phyloP scores from a whole-genome alignment of 2,113 vertebrate genomes.

The Oceanites oceanicus region DNA sequence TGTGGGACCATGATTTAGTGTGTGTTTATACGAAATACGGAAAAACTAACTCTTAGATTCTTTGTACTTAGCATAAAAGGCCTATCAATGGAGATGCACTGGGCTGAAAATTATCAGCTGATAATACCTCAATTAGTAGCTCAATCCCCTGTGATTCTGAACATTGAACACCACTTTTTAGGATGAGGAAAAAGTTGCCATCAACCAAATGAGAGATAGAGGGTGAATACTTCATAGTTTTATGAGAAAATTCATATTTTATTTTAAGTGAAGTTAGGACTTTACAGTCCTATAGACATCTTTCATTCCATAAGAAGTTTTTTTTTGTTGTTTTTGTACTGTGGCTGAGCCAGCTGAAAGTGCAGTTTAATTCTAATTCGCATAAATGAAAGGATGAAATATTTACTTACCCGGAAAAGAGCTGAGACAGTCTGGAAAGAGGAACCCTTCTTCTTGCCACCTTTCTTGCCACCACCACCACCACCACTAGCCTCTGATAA shows the following conservation, averaged over 20 bases:
- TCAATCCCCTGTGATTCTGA: background rate
- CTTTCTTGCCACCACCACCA: background rate
- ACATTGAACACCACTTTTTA: background rate
- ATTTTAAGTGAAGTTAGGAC: background rate
- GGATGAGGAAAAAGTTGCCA: background rate
- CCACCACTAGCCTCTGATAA: background rate
- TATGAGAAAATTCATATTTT: background rate
- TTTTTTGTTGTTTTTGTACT: background rate
- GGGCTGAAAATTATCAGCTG: background rate
- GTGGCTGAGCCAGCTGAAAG: background rate
- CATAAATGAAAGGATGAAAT: background rate
- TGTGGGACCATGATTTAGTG: background rate
- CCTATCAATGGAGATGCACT: background rate
- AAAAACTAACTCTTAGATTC: background rate
- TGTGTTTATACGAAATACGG: background rate
- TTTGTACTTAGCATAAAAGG: background rate
- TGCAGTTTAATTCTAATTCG: background rate
- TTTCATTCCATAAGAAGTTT: background rate
- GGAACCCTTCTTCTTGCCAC: slow-evolving; percentile 48
- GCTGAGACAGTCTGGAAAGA: slow-evolving; percentile 46
- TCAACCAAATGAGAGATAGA: background rate
- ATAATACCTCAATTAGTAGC: background rate
- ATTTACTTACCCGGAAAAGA: background rate
- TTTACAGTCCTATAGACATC: background rate
- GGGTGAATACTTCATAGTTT: background rate